phyloP scores from a whole-genome alignment of 2,113 vertebrate genomes.

The Eptesicus fuscus region DNA sequence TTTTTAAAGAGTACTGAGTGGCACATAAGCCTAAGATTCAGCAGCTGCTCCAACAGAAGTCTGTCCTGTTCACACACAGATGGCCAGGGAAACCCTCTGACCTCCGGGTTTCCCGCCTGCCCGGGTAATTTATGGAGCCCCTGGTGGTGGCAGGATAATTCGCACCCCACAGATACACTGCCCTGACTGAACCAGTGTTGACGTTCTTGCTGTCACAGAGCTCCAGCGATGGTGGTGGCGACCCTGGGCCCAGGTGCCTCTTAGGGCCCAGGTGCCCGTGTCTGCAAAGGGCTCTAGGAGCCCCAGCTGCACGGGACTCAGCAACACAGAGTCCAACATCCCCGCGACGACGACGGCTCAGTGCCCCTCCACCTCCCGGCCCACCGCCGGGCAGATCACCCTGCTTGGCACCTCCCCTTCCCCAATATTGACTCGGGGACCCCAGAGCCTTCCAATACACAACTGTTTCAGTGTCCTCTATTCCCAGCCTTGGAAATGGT shows the following conservation, averaged over 20 bases:
- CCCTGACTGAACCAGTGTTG: background rate
- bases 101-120: background rate
- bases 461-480: background rate
- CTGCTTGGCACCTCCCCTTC: background rate
- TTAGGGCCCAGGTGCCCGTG: background rate
- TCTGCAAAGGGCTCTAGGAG: too few relatives aligned
- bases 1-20: too few relatives aligned
- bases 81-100: background rate
- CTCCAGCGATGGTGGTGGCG: accelerated
- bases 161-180: accelerated
- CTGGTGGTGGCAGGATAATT: too few relatives aligned
- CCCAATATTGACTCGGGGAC: background rate
- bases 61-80: background rate
- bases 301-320: too few relatives aligned
- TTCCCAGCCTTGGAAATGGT: background rate
- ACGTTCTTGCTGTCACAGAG: background rate
- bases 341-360: background rate
- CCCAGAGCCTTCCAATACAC: background rate
- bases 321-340: background rate
- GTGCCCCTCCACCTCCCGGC: background rate
- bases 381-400: background rate
- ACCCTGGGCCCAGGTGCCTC: too few relatives aligned
- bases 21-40: background rate
- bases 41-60: background rate
- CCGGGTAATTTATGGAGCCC: background rate